Base-by-base conservation (phyloP, 2,888 invertebrate genomes). In the Tubulanus polymorphus region DNA sequence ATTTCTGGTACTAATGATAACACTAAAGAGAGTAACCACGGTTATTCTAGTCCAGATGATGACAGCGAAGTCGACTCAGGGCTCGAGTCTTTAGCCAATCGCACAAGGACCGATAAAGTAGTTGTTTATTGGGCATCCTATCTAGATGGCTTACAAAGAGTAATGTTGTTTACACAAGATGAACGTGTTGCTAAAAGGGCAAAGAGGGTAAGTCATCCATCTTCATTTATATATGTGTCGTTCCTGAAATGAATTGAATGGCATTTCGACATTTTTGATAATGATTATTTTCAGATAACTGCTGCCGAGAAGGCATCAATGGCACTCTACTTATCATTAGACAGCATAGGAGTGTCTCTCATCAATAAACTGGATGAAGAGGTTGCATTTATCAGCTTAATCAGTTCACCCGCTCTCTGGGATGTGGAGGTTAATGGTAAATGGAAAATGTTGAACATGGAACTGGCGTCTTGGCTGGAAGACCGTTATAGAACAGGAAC, bases 41-140 rank as follows among this genome's bases (percentile, higher is more conserved):
- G 72, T 56, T 70, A 73, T 32, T 74, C 71, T 60, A 73, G 71
- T 68, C 61, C 53, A 59, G 53, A n/a, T 54, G 78, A 79, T 57
- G 78, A 76, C 26, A 56, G 63, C 3, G 79, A 76, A 57, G 68
- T 63, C 28, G 54, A 59, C 27, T 56, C 52, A 18, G 30, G 61
- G 10, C 57, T 62, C 50, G 63, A 75, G 53, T 68, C 67, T 5
- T 55, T 68, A 10, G 45, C 74, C 51, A 86, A 85, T 64, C 86
- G 87, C 75, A 85, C 86, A 57, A 83, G 87, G 53, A 87, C 85
- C 71, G 88, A 89, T 71, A 88, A 89, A 74, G 86, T 89, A 3
- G 81, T 85, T 0, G 87, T 91, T 10, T 89, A 88, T 76, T 91
- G 90, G 90, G 84, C 89, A 35, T 89, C 89, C 3, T 90, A 86